A percentile compares a stretch with the other conserved stretches of the same genome.
phyloP scores from a whole-genome alignment of 23 tunicate genomes.

The Trididemnum nubilum region DNA sequence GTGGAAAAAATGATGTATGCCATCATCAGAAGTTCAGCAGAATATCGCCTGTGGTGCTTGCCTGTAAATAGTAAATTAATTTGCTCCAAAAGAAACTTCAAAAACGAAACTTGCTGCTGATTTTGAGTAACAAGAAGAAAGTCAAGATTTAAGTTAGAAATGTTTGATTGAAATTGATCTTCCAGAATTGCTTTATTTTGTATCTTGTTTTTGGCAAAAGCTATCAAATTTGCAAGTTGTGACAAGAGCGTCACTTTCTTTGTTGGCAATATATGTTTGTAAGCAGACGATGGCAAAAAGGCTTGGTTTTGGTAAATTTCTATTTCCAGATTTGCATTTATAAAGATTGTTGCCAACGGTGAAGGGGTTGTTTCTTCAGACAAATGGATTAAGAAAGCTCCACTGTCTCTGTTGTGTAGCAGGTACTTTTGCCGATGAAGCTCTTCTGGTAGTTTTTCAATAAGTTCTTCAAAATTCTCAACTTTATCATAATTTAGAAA shows the following conservation, averaged over 20 bases:
- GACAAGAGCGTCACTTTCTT: conserved; percentile 10
- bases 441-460: conserved; percentile 22
- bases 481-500: conserved; percentile 26
- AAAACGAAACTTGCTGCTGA: conserved; percentile 17
- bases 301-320: background rate
- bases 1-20: conserved; percentile 20
- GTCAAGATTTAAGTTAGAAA: background rate
- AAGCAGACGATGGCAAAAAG: conserved; percentile 5
- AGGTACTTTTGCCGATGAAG: conserved; percentile 10
- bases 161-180: conserved; percentile 10
- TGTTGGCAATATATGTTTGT: conserved; percentile 6
- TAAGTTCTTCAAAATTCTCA: background rate
- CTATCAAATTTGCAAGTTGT: conserved; percentile 1
- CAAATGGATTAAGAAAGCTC: conserved; percentile 12
- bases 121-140: background rate
- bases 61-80: background rate
- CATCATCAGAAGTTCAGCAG: conserved; percentile 3
- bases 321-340: conserved; percentile 15
- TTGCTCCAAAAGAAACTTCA: conserved; percentile 17
- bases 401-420: background rate
- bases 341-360: conserved; percentile 19
- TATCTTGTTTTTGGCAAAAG: conserved; percentile 7
- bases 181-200: background rate
- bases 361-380: conserved; percentile 8
- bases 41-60: conserved; percentile 18